Conservation (phyloP, 2,113 vertebrate species). For the Gyps fulvus region DNA sequence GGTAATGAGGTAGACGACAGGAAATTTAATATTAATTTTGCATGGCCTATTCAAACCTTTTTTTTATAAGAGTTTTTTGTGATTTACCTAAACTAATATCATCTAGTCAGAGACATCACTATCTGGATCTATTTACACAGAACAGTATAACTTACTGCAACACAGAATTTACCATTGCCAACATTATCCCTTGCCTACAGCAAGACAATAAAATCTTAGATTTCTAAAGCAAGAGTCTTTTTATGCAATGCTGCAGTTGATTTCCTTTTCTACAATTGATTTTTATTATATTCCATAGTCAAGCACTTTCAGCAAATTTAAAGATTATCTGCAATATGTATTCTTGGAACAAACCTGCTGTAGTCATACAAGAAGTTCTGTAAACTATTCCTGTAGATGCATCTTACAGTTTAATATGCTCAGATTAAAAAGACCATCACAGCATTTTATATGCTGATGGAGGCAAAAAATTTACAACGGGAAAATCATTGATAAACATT, state of each 20-base stretch:
- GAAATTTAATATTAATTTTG: slow-evolving; percentile 72
- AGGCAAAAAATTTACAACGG: not conserved
- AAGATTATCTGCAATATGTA: slow-evolving; percentile 44
- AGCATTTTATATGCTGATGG: not conserved
- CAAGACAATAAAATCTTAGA: slow-evolving; percentile 38
- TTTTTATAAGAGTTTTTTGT: not conserved
- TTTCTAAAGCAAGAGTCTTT: slow-evolving; percentile 16
- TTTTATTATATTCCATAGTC: slow-evolving; percentile 52
- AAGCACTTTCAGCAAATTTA: slow-evolving; percentile 53
- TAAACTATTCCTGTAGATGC: not conserved
- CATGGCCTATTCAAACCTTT: slow-evolving; percentile 30
- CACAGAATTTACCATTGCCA: not conserved
- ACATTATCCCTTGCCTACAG: slow-evolving; percentile 36
- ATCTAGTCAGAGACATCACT: not conserved
- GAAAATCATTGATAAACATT: not conserved
- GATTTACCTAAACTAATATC: slow-evolving; percentile 35
- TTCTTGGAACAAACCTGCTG: slow-evolving; percentile 38
- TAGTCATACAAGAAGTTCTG: slow-evolving; percentile 8
- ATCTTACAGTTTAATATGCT: slow-evolving; percentile 18
- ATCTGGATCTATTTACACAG: not conserved
- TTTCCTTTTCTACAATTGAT: slow-evolving; percentile 61
- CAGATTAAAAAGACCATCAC: not conserved
- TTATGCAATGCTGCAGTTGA: slow-evolving; percentile 37
- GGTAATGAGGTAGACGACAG: slow-evolving; percentile 60
- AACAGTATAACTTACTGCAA: not conserved